Evolutionary conservation across 2,888 invertebrate genomes (phyloP), one percentile per base, ranked within the genome.

Genomic region (Allygus modestus): DNA sequence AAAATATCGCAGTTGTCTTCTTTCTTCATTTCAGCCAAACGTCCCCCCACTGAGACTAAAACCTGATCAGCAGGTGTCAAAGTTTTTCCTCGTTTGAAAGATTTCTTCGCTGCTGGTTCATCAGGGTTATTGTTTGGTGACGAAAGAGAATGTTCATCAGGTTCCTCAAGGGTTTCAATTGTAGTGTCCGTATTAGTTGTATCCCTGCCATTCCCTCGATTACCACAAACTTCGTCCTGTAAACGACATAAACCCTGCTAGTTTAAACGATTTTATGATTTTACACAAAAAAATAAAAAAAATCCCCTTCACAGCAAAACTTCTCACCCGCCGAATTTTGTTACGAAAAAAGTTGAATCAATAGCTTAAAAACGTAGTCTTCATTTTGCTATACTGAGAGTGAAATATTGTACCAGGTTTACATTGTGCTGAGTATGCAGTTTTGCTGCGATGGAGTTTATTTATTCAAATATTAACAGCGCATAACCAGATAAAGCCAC

Each of bases 1-100:
- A 84, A 85, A 33, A 84, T 65, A 12, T 79, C 85, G 41, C 28
- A 58, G 28, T 73, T 17, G 43, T 83, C 65, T 81, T 84, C 61
- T 28, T 81, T 43, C 31, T 26, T 81, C 31, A 79, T 81, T 20
- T 85, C 79, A 37, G 81, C 81, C 20, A 85, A 69, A 26, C 61
- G 37, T 54, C 71, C 84, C 0, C 61, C 77, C 33, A 85, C 81
- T 37, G 43, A 71, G 23, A 84, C 84, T n/a, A 85, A 83, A 46
- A 85, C 81, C 81, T 85, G 84, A 33, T 85, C 85, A 28, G 81
- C 73, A 71, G 69, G 65, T 2, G 83, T 84, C 15, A 43, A 20
- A 15, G 81, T 69, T 28, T 54, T 83, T 31, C 9, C n/a, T n/a
- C 71, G 33, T 58, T 84, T 85, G 61, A 85, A 85, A 17, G 71